Evolutionary conservation across 2,797 vertebrate species (phyloP).

Genomic region (Lutjanus argentimaculatus): DNA sequence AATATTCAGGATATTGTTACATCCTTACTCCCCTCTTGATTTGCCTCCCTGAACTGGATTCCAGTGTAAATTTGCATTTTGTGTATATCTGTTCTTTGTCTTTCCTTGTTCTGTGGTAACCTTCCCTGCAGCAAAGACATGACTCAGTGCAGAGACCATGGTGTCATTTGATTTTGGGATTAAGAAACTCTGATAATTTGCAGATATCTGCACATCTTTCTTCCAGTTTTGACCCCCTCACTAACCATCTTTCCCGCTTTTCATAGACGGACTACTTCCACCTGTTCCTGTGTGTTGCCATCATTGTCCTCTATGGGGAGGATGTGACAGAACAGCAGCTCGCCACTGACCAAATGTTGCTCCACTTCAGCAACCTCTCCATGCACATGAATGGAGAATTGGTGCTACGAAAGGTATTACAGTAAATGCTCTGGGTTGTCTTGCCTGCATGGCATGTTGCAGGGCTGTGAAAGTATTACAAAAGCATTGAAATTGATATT

Average conservation of each 20-base stretch:
- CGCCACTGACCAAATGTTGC: constrained; percentile 97
- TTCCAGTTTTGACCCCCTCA: neutral
- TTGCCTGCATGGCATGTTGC: neutral
- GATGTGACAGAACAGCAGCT: constrained; percentile 96
- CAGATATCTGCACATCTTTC: neutral
- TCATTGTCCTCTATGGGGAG: constrained; percentile 96
- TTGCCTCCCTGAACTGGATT: neutral
- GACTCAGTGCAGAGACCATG: constrained; percentile 4
- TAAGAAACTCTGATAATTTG: neutral
- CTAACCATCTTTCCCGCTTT: neutral
- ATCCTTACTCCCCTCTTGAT: too few species aligned
- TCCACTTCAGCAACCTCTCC: constrained; percentile 97
- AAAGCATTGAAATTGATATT: too few species aligned
- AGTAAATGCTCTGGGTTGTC: neutral
- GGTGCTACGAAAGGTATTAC: constrained; percentile 94
- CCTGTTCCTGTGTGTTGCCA: constrained; percentile 97
- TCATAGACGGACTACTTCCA: constrained; percentile 98
- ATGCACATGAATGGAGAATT: constrained; percentile 99
- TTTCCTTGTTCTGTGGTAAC: constrained; percentile 8
- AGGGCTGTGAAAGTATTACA: too few species aligned
- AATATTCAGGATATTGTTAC: too few species aligned
- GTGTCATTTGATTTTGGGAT: neutral
- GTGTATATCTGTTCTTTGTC: neutral
- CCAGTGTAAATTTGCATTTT: constrained; percentile 15
- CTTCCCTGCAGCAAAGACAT: constrained; percentile 13